These are phyloP conservation scores for Galerucella calmariensis DNA, from an alignment of 2,888 invertebrate species.

Conservation along the genomic window DNA sequence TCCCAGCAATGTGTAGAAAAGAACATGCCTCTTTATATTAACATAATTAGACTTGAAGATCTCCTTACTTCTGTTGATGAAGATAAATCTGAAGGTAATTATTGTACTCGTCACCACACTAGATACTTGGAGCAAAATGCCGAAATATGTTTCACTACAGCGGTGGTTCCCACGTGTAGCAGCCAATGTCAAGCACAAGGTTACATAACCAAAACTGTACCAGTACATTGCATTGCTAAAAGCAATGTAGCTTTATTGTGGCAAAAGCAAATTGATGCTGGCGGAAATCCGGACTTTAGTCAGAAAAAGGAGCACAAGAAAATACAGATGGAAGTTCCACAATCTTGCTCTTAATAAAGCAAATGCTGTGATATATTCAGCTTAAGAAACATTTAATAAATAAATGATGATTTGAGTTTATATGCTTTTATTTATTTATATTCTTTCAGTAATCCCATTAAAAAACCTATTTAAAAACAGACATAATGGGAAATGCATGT, in stretches of 20 bases:
- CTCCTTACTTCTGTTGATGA: not conserved
- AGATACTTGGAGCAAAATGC: constrained; percentile 68
- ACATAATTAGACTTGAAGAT: constrained; percentile 61
- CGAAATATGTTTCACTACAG: constrained; percentile 72
- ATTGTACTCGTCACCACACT: constrained; percentile 63
- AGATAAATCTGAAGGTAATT: not conserved
- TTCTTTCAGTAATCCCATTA: not conserved
- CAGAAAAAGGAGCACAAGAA: constrained; percentile 61
- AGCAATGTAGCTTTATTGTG: constrained; percentile 55
- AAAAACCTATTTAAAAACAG: not conserved
- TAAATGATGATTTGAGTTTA: not conserved
- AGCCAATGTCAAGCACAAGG: constrained; percentile 58
- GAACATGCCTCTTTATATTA: constrained; percentile 57
- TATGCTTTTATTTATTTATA: not conserved
- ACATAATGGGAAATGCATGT: not conserved
- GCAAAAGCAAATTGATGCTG: constrained; percentile 64
- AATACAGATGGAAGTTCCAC: constrained; percentile 60
- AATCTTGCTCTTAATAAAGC: constrained; percentile 15
- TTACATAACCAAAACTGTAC: constrained; percentile 63
- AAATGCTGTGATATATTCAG: not conserved
- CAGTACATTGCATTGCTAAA: constrained; percentile 64
- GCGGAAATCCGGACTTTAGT: constrained; percentile 67
- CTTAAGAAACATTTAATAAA: not conserved
- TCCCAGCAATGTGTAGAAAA: constrained; percentile 58
- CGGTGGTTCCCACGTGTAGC: constrained; percentile 69